Conservation (phyloP, 2,888 invertebrate genomes). For the Rhogogaster chlorosoma region DNA sequence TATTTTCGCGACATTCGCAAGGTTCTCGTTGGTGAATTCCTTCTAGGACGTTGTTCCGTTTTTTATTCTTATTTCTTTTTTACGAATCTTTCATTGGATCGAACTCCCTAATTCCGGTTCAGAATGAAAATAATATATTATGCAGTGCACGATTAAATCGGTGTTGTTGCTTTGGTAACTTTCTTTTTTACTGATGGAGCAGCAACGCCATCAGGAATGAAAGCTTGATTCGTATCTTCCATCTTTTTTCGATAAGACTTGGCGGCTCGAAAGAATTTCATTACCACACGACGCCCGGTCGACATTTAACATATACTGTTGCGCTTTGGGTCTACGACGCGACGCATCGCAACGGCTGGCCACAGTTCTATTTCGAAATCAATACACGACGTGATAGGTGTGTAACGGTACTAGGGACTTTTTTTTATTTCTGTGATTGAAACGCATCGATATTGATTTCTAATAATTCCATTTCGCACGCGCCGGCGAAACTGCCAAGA, state of each 20-base stretch:
- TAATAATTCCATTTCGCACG: constrained; percentile 49
- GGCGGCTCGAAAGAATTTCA: constrained; percentile 47
- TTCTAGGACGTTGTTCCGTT: constrained; percentile 23
- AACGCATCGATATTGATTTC: constrained; percentile 47
- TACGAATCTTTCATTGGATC: constrained; percentile 14
- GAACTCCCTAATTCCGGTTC: constrained; percentile 29
- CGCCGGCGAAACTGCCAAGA: constrained; percentile 40
- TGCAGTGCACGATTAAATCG: constrained; percentile 36
- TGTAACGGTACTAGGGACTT: constrained; percentile 31
- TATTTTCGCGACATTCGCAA: constrained; percentile 53
- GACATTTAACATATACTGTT: constrained; percentile 37
- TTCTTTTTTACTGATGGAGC: constrained; percentile 45
- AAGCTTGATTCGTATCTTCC: constrained; percentile 50
- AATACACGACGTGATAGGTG: constrained; percentile 35
- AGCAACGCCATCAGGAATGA: constrained; percentile 43
- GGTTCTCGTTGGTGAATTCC: constrained; percentile 32
- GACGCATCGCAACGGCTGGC: constrained; percentile 9
- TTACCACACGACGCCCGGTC: constrained; percentile 40
- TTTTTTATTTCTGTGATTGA: constrained; percentile 33
- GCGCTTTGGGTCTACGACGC: constrained; percentile 41
- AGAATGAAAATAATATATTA: constrained; percentile 20
- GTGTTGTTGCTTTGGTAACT: constrained; percentile 36
- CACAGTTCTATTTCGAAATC: constrained; percentile 38
- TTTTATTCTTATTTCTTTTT: constrained; percentile 4
- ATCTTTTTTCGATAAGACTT: constrained; percentile 49